Percentiles rank a stretch among this genome's conserved stretches.
These are phyloP conservation scores for Pseudomyrmex pallidus DNA, from an alignment of 1,140 invertebrate species.

Conservation along the genomic window DNA sequence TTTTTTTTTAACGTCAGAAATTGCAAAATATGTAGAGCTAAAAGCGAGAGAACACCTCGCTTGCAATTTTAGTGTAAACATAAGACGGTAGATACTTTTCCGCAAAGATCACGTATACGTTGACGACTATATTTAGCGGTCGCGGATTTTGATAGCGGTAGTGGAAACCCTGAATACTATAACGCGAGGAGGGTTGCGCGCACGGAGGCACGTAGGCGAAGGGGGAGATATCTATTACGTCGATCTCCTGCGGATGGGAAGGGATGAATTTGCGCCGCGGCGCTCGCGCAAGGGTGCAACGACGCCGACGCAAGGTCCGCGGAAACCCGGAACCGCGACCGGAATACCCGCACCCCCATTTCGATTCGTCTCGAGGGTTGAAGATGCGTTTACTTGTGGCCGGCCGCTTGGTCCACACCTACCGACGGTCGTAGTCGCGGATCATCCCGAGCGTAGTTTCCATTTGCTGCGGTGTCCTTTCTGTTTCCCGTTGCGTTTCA, in stretches of 20 bases:
- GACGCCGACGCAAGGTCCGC: slow-evolving; percentile 78
- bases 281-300: slow-evolving; percentile 74
- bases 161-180: slow-evolving; percentile 56
- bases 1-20: not conserved
- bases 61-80: not conserved
- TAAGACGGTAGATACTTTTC: not conserved
- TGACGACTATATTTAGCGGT: slow-evolving; percentile 47
- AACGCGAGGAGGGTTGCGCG: slow-evolving; percentile 8
- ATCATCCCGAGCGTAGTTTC: slow-evolving; percentile 30
- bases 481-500: slow-evolving; percentile 5
- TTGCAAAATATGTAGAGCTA: not conserved
- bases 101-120: not conserved
- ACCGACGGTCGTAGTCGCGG: slow-evolving; percentile 32
- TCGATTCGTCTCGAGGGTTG: slow-evolving; percentile 72
- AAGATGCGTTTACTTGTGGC: slow-evolving; percentile 72
- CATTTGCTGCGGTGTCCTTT: slow-evolving; percentile 26
- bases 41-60: not conserved
- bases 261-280: slow-evolving; percentile 76
- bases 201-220: slow-evolving; percentile 13
- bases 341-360: slow-evolving; percentile 72
- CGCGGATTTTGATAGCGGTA: slow-evolving; percentile 35
- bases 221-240: slow-evolving; percentile 60
- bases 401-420: slow-evolving; percentile 51
- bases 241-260: slow-evolving; percentile 36
- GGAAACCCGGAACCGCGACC: slow-evolving; percentile 78